phyloP scores from a whole-genome alignment of 2,888 invertebrate genomes.

The Margaritifera margaritifera region DNA sequence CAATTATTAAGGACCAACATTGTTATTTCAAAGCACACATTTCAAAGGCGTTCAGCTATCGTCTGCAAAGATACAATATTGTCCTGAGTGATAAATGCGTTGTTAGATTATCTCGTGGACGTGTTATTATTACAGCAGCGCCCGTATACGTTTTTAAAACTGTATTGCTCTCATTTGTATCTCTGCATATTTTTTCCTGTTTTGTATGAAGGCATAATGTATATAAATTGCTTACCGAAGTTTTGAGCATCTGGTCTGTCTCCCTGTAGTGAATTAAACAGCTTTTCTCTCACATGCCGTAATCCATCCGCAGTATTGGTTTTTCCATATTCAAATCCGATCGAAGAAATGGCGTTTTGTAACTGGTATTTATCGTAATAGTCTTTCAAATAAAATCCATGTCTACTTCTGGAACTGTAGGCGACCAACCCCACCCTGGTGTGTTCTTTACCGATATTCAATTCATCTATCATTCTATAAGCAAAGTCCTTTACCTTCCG shows the following conservation, averaged over 20 bases:
- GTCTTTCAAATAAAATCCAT: slow-evolving; percentile 60
- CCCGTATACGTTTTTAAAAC: too few species aligned
- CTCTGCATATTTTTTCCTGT: too few species aligned
- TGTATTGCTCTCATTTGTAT: too few species aligned
- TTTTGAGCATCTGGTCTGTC: slow-evolving; percentile 55
- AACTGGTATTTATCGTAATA: slow-evolving; percentile 52
- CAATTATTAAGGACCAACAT: too few species aligned
- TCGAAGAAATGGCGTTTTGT: slow-evolving; percentile 62
- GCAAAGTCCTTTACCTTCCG: slow-evolving; percentile 55
- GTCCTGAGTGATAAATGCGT: too few species aligned
- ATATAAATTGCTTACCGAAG: slow-evolving; percentile 49
- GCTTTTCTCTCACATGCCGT: slow-evolving; percentile 46
- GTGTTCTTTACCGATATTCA: slow-evolving; percentile 49
- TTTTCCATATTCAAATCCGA: slow-evolving; percentile 62
- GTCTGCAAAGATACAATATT: too few species aligned
- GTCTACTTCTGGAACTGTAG: slow-evolving; percentile 50
- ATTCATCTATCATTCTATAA: slow-evolving; percentile 48
- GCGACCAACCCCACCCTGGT: slow-evolving; percentile 61
- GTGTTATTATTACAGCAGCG: too few species aligned
- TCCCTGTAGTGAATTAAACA: slow-evolving; percentile 49
- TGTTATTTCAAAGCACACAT: too few species aligned
- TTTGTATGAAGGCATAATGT: background rate
- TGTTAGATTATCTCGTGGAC: too few species aligned
- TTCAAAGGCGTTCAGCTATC: too few species aligned
- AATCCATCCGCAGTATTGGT: slow-evolving; percentile 67